These are phyloP conservation scores for Drosophila guanche DNA, from an alignment of 1,140 invertebrate species.

Conservation along the genomic window DNA sequence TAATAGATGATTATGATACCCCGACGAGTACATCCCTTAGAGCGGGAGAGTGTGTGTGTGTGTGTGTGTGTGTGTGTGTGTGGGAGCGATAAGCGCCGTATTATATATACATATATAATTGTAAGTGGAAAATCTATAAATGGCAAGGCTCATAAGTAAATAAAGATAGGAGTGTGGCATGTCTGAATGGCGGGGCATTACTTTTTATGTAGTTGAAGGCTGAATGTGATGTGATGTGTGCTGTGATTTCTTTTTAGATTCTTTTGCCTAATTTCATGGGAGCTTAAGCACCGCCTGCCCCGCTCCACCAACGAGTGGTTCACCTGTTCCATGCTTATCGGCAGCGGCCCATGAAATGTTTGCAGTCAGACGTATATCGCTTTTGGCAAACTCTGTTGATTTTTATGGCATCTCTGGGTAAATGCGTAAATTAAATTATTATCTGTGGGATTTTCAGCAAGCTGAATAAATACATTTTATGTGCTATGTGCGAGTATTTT, in stretches of 20 bases:
- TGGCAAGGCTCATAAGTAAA: slow-evolving; percentile 32
- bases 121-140: slow-evolving; percentile 69
- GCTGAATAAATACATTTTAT: slow-evolving; percentile 60
- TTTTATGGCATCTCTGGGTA: slow-evolving; percentile 48
- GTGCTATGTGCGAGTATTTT: slow-evolving; percentile 39
- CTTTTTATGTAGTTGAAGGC: slow-evolving; percentile 65
- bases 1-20: slow-evolving; percentile 72
- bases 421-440: slow-evolving; percentile 75
- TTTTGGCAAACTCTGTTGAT: slow-evolving; percentile 53
- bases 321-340: slow-evolving; percentile 26
- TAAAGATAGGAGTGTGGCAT: slow-evolving; percentile 8
- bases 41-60: slow-evolving; percentile 13
- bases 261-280: slow-evolving; percentile 25
- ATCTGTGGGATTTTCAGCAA: slow-evolving; percentile 62
- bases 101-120: slow-evolving; percentile 71
- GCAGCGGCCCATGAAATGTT: slow-evolving; percentile 36
- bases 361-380: slow-evolving; percentile 46
- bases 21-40: slow-evolving; percentile 2
- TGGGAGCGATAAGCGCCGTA: slow-evolving; percentile 57
- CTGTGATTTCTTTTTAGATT: slow-evolving; percentile 26
- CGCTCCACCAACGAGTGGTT: slow-evolving; percentile 7
- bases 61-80: slow-evolving; percentile 4
- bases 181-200: slow-evolving; percentile 42
- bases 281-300: background rate
- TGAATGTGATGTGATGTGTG: slow-evolving; percentile 51